Conservation (phyloP, 1,140 invertebrate species). For the Vollenhovia emeryi region DNA sequence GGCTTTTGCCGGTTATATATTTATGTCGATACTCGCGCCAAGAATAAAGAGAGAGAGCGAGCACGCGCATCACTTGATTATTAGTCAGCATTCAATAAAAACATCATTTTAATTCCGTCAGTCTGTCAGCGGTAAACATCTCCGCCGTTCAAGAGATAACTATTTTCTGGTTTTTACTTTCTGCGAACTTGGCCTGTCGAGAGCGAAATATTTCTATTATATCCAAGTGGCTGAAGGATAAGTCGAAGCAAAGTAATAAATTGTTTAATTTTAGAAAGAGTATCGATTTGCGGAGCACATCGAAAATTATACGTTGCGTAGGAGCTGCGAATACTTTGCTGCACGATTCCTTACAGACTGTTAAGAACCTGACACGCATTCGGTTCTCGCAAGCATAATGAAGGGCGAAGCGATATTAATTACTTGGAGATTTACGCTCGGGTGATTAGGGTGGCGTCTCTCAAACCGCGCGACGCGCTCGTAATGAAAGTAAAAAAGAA, state of each 20-base stretch:
- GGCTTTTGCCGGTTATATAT: conserved; percentile 39
- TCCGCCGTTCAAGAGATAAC: background rate
- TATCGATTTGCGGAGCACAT: background rate
- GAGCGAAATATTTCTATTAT: background rate
- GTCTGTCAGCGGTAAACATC: background rate
- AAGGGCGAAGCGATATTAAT: conserved; percentile 21
- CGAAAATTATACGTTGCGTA: background rate
- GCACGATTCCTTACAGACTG: background rate
- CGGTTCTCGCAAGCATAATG: background rate
- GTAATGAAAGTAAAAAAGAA: background rate
- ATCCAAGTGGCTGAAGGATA: background rate
- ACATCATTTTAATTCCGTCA: conserved; percentile 17
- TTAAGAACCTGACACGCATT: conserved; percentile 12
- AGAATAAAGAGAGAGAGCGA: conserved; percentile 72
- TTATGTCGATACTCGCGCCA: conserved; percentile 61
- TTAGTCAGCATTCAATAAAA: conserved; percentile 66
- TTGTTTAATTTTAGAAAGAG: background rate
- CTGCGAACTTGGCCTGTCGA: background rate
- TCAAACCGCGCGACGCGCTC: background rate
- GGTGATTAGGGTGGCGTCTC: conserved; percentile 3
- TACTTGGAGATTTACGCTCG: background rate
- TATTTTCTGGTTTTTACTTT: background rate
- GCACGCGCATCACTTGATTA: conserved; percentile 70
- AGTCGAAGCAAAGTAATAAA: background rate
- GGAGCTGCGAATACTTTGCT: background rate